phyloP scores from a whole-genome alignment of 1,140 invertebrate genomes.

The Druon quercuslanigerum region DNA sequence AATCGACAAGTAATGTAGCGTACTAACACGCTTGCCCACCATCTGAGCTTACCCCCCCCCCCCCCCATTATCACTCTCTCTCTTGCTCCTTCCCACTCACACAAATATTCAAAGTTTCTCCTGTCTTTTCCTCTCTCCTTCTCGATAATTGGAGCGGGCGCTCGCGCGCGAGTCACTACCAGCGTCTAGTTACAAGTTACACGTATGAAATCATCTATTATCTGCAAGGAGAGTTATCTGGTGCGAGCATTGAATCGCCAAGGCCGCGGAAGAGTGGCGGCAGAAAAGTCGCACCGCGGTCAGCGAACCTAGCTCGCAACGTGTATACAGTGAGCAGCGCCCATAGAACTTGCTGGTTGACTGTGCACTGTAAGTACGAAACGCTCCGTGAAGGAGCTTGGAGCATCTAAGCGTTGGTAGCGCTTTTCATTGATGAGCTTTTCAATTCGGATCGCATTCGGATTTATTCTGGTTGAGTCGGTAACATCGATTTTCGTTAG shows the following conservation, averaged over 20 bases:
- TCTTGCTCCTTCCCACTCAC: not conserved
- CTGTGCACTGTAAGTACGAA: constrained; percentile 43
- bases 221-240: constrained; percentile 72
- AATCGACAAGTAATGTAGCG: constrained; percentile 53
- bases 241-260: constrained; percentile 74
- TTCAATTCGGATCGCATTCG: too few relatives aligned
- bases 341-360: constrained; percentile 44
- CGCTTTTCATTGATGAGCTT: not conserved
- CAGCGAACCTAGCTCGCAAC: constrained; percentile 62
- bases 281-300: constrained; percentile 70
- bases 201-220: constrained; percentile 73
- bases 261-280: constrained; percentile 67
- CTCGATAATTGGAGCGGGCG: constrained; percentile 39
- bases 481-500: too few relatives aligned
- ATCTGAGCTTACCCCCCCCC: constrained; percentile 8
- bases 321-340: constrained; percentile 7
- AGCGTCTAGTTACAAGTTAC: constrained; percentile 71
- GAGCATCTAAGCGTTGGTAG: constrained; percentile 38
- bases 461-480: too few relatives aligned
- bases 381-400: constrained; percentile 48
- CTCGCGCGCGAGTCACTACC: constrained; percentile 48
- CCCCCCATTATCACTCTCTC: not conserved
- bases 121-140: constrained; percentile 1
- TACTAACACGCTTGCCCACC: constrained; percentile 37
- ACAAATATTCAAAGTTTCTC: not conserved